Evolutionary conservation across 2,113 vertebrate species (phyloP), one percentile per base, ranked within the genome.

Genomic region (Thalassoma bifasciatum): DNA sequence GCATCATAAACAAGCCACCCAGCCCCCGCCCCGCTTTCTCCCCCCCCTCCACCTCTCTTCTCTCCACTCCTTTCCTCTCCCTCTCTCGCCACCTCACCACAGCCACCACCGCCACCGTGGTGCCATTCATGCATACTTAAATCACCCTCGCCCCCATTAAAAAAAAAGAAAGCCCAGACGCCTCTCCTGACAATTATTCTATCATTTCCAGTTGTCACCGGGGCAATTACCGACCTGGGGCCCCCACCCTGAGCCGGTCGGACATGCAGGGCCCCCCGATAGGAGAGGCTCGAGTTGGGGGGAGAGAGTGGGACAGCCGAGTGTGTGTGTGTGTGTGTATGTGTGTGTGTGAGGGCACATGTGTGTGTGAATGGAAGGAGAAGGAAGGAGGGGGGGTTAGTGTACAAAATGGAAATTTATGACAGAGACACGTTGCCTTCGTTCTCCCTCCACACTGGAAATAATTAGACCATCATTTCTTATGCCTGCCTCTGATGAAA

Each of bases 181-280:
- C 95, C 96, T 96, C 95, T 97, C 96, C 95, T 98, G 96, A 98
- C 96, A 98, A 99, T 99, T 98, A 99, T 98, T 99, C 96, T 97
- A 97, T 98, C 97, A 98, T 98, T 98, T 98, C 95, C 95, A 97
- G 96, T 98, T 99, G 98, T 97, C 97, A 98, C 96, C 94, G 93
- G 83, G 95, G 95, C 96, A 98, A 98, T 98, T 98, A 97, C 95
- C 94, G 94, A 95, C 94, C 93, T 89, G 94, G 96, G 95, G 95
- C 95, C 95, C 86, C 79, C 44, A 16, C 17, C 9, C 9, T 64
- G 67, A 72, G 71, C 61, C 52, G 85, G 86, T 88, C 58, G 73
- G 84, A 88, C 88, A 81, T 21, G 67, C 77, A 58, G 89, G 46
- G 46, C 46, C 46, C 46, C 85, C 88, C 72, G 70, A 84, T 83